A percentile compares a stretch with the other conserved stretches of the same genome.
These are phyloP conservation scores for Gymnoscopelus microlampas DNA, from an alignment of 2,797 vertebrate species.

Conservation along the genomic window DNA sequence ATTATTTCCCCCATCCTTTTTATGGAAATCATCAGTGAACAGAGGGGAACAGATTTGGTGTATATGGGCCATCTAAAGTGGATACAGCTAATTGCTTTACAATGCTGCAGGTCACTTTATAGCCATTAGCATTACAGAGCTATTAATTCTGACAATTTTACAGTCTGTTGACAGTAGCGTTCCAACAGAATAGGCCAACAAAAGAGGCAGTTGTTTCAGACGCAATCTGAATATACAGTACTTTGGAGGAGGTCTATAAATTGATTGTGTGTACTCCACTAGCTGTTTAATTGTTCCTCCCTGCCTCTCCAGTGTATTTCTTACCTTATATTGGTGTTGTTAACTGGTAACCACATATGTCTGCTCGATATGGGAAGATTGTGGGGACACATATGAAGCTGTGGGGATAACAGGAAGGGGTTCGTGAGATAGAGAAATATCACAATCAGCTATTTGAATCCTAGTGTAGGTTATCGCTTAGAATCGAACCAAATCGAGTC, in stretches of 20 bases:
- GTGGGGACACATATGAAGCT: conserved; percentile 31
- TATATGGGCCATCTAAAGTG: background rate
- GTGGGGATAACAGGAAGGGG: conserved; percentile 25
- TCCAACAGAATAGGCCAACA: too few species aligned
- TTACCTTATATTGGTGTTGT: too few species aligned
- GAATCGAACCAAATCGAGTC: background rate
- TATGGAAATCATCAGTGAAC: background rate
- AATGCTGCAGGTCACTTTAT: conserved; percentile 3
- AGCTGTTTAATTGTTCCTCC: too few species aligned
- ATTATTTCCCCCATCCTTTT: background rate
- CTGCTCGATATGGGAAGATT: conserved; percentile 4
- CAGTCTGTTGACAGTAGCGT: background rate
- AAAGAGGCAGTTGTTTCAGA: too few species aligned
- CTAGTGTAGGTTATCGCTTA: too few species aligned
- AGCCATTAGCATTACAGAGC: background rate
- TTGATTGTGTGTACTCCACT: too few species aligned
- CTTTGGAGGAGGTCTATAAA: too few species aligned
- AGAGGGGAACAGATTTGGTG: background rate
- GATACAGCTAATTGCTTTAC: background rate
- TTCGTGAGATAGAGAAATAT: background rate
- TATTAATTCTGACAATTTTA: conserved; percentile 15
- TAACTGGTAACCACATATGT: background rate
- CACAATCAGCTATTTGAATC: background rate
- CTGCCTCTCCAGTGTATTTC: too few species aligned
- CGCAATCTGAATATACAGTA: too few species aligned